Base-by-base conservation (phyloP, 2,888 invertebrate species). In the Loripinus fragilis region DNA sequence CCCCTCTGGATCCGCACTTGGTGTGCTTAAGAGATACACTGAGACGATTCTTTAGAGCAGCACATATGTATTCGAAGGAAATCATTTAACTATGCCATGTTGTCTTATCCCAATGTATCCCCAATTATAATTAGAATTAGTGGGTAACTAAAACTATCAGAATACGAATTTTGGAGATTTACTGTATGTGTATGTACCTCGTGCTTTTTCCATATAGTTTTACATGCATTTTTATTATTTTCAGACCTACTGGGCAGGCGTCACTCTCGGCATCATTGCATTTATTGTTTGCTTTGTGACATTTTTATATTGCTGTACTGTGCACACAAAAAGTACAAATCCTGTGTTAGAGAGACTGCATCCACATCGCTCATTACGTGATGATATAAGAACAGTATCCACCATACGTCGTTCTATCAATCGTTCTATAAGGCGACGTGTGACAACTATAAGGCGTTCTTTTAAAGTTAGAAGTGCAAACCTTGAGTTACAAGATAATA, bases 311-410 rank as follows among this genome's bases (percentile, higher is more conserved):
- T 74, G 71, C 20, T 76, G 74, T 64, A 71, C 80, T 55, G 70
- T 76, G 35, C 76, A 76, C 48, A 80, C 80, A 15, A 80, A 80
- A 52, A 80, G 76, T 65, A 76, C 42, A 38, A 80, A 80, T 42
- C 71, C 71, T 0, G 66, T 60, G 20, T 5, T 80, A 15, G 80
- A 80, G 38, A 20, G 41, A 42, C 69, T 50, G 38, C 71, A 74
- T 67, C 80, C 80, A 1, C 55, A 60, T 20, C 55, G 65, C 30
- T 73, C 76, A 41, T 55, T 74, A 12, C 74, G 76, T 28, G 52
- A 52, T n/a, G 52, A 52, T 28, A 52, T 52, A 2, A 23, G 52
- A n/a, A 52, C 52, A 25, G 12, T 52, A 5, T 52, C 52, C 5
- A 52, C 25, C 12, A 52, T 52, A 2, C 23, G n/a, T 20, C 52